A percentile compares a stretch with the other conserved stretches of the same genome.
Evolutionary conservation across 2,797 vertebrate genomes (phyloP).

Genomic region (Miichthys miiuy): DNA sequence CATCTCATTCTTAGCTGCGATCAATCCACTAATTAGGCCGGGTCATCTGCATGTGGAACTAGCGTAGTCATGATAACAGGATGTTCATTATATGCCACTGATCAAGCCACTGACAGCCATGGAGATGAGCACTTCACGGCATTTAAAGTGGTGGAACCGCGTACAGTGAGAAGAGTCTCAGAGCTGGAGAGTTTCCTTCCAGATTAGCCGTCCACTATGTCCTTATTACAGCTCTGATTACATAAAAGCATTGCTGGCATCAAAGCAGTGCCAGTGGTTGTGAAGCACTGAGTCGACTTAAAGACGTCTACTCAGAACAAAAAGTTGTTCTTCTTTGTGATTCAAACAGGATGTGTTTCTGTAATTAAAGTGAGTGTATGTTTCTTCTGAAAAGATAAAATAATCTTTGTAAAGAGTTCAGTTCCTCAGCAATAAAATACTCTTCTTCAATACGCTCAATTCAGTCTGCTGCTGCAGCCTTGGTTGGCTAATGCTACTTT

Average conservation of each 20-base stretch:
- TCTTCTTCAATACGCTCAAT: too few relatives aligned
- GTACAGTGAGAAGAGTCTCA: background rate
- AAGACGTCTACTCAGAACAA: background rate
- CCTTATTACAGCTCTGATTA: conserved; percentile 5
- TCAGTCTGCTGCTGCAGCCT: too few relatives aligned
- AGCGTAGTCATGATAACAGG: conserved; percentile 28
- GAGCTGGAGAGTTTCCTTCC: background rate
- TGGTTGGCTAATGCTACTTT: too few relatives aligned
- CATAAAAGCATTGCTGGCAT: conserved; percentile 25
- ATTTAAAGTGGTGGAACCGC: conserved; percentile 6
- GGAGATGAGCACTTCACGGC: conserved; percentile 15
- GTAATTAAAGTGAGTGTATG: background rate
- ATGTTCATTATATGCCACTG: conserved; percentile 5
- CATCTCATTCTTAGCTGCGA: conserved; percentile 32
- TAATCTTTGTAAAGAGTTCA: too few relatives aligned
- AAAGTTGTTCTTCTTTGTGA: background rate
- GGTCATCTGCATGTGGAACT: conserved; percentile 29
- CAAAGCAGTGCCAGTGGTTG: conserved; percentile 11
- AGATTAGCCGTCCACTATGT: background rate
- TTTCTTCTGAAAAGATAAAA: too few relatives aligned
- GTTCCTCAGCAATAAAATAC: too few relatives aligned
- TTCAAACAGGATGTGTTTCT: background rate
- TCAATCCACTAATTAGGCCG: conserved; percentile 62
- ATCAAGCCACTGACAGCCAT: conserved; percentile 7
- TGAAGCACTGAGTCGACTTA: conserved; percentile 1